Conservation (phyloP, 2,888 invertebrate genomes). For the Stenotaenia linearis region DNA sequence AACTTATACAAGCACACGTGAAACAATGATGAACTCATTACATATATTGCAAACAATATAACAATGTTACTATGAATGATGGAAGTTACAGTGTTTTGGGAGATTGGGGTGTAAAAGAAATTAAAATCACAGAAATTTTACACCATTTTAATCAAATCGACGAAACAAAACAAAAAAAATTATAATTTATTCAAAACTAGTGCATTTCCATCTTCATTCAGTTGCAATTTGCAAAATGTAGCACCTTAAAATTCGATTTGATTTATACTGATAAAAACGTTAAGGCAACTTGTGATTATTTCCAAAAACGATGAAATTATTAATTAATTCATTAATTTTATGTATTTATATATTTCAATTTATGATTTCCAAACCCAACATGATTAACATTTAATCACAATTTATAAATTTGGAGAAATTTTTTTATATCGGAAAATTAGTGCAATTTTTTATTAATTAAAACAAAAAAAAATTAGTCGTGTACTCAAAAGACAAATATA, state of each 20-base stretch:
- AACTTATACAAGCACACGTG: conserved; percentile 7
- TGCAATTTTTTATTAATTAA: not conserved
- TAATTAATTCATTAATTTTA: not conserved
- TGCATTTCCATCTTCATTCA: not conserved
- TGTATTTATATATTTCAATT: not conserved
- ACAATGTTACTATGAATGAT: not conserved
- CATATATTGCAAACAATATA: not conserved
- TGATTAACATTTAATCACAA: not conserved
- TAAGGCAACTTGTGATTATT: conserved; percentile 18
- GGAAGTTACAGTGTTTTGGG: not conserved
- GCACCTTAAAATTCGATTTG: conserved; percentile 6
- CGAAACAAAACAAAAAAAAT: not conserved
- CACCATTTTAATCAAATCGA: too few species aligned
- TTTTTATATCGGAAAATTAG: not conserved
- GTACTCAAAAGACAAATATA: not conserved
- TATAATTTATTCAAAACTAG: not conserved
- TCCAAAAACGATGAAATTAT: not conserved
- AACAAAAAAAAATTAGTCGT: not conserved
- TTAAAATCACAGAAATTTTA: conserved; percentile 15
- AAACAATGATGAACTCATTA: not conserved
- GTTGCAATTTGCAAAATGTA: not conserved
- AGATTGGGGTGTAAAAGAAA: not conserved
- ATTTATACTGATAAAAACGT: not conserved
- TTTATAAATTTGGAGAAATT: not conserved
- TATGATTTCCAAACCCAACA: not conserved